Percentiles rank a stretch among this genome's conserved stretches.
Conservation (phyloP, 2,797 vertebrate genomes). For the Sebastes variabilis region DNA sequence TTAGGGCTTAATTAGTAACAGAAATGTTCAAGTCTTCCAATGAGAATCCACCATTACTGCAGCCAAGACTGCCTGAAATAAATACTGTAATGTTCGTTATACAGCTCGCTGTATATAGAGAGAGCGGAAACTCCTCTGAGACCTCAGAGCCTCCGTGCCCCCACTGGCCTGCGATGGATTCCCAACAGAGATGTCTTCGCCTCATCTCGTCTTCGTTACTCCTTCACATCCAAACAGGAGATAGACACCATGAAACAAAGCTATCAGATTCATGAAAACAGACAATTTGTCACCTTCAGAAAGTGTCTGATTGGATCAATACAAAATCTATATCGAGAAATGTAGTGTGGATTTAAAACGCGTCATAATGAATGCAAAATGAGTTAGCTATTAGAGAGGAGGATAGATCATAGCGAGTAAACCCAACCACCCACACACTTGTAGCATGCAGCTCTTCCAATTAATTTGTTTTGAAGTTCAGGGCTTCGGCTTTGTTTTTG, state of each 20-base stretch:
- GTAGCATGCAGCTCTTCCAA: constrained; percentile 63
- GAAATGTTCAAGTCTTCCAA: constrained; percentile 28
- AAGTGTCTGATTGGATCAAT: constrained; percentile 9
- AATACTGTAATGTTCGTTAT: constrained; percentile 17
- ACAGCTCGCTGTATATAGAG: not conserved
- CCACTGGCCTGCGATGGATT: constrained; percentile 39
- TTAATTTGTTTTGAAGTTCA: constrained; percentile 75
- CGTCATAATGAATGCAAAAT: constrained; percentile 3
- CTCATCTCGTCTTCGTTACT: constrained; percentile 16
- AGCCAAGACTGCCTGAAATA: constrained; percentile 30
- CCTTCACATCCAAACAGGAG: not conserved
- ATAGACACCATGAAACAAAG: not conserved
- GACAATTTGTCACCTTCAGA: not conserved
- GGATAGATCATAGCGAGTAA: constrained; percentile 36
- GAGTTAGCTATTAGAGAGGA: not conserved
- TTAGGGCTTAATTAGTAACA: constrained; percentile 55
- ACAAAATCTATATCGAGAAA: not conserved
- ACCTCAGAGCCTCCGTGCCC: constrained; percentile 8
- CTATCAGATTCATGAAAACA: not conserved
- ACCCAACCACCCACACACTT: constrained; percentile 48
- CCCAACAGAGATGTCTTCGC: constrained; percentile 4
- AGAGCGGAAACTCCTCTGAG: constrained; percentile 12
- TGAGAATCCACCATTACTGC: constrained; percentile 13
- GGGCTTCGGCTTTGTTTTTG: constrained; percentile 57
- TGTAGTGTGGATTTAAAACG: not conserved